phyloP scores from a whole-genome alignment of 2,113 vertebrate species.

The Campylomormyrus tamandua region DNA sequence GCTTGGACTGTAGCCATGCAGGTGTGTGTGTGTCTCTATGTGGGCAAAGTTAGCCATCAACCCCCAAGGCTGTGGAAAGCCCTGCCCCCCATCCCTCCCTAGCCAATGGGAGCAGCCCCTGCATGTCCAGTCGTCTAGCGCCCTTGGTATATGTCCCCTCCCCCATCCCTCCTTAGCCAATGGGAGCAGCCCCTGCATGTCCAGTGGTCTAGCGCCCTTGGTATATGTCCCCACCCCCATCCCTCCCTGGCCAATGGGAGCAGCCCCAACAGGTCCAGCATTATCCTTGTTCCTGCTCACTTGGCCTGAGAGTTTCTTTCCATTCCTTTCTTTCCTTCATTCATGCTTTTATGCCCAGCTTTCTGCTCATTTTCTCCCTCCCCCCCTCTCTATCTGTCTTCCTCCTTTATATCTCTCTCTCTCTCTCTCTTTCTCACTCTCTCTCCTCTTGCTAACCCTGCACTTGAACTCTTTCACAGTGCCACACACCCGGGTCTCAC shows the following conservation, averaged over 20 bases:
- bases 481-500: neutral
- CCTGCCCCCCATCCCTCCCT: conserved; percentile 46
- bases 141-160: conserved; percentile 67
- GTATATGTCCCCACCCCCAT: conserved; percentile 53
- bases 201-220: conserved; percentile 74
- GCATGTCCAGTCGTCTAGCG: conserved; percentile 73
- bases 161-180: conserved; percentile 56
- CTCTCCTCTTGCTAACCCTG: neutral
- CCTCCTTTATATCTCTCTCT: neutral
- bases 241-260: conserved; percentile 65
- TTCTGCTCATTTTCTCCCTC: neutral
- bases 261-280: conserved; percentile 67
- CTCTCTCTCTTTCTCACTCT: neutral
- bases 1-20: neutral
- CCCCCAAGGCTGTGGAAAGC: conserved; percentile 68
- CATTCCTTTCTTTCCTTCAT: neutral
- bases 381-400: neutral
- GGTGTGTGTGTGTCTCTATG: neutral
- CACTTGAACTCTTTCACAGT: neutral
- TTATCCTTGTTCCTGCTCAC: neutral
- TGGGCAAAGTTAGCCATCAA: conserved; percentile 15
- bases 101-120: conserved; percentile 68
- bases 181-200: conserved; percentile 70
- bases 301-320: neutral
- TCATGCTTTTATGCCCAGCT: neutral